Percentiles rank a stretch among this genome's conserved stretches.
phyloP scores from a whole-genome alignment of 2,113 vertebrate species.

The Otis tarda region DNA sequence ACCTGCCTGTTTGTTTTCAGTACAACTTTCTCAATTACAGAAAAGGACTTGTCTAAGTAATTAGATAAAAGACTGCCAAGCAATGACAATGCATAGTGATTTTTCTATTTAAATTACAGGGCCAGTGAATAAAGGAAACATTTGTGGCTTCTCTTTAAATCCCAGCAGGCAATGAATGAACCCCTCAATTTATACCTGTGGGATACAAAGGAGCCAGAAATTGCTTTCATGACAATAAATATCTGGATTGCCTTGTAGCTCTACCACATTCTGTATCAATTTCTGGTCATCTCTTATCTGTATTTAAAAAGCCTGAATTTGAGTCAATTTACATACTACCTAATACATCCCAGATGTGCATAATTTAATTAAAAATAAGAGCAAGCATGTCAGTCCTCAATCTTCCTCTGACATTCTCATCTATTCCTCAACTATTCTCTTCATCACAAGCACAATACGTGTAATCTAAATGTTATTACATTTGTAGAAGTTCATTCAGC shows the following conservation, averaged over 20 bases:
- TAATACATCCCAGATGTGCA: neutral
- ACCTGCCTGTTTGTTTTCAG: neutral
- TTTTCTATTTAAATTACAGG: slow-evolving; percentile 17
- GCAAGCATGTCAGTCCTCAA: neutral
- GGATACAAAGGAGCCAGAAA: neutral
- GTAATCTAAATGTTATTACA: neutral
- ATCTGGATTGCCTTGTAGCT: neutral
- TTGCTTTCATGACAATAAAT: slow-evolving; percentile 19
- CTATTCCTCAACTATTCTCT: neutral
- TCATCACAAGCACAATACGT: neutral
- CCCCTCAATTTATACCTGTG: neutral
- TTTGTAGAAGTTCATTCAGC: neutral
- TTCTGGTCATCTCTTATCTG: neutral
- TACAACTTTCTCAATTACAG: neutral
- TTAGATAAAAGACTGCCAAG: slow-evolving; percentile 14
- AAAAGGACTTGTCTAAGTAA: neutral
- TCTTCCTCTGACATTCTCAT: neutral
- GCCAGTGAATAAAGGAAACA: neutral
- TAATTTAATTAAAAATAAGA: neutral
- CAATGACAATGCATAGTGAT: neutral
- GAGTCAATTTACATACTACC: neutral
- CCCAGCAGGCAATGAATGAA: slow-evolving; percentile 21
- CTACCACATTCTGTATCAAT: neutral
- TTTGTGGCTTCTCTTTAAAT: slow-evolving; percentile 9
- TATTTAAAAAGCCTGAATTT: neutral